A percentile compares a stretch with the other conserved stretches of the same genome.
phyloP scores from a whole-genome alignment of 2,888 invertebrate species.

The Omphaloscelis lunosa region DNA sequence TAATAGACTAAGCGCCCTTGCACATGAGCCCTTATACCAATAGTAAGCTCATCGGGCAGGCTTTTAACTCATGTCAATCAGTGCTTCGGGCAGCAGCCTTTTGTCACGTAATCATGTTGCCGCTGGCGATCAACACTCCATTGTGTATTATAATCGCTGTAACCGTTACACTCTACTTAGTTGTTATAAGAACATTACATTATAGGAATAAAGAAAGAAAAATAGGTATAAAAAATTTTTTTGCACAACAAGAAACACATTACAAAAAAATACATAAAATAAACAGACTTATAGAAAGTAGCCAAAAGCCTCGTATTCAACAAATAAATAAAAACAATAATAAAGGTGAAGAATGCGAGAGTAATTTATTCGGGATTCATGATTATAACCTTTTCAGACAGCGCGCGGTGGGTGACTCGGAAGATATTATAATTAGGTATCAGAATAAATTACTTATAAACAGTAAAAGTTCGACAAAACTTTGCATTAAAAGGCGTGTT shows the following conservation, averaged over 20 bases:
- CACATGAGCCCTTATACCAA: neutral
- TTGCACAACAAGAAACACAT: too few species aligned
- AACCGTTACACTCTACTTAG: constrained; percentile 9
- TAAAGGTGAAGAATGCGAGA: neutral
- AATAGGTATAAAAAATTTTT: too few species aligned
- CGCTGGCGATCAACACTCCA: constrained; percentile 16
- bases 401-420: neutral
- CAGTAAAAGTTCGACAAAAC: neutral
- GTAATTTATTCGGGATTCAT: neutral
- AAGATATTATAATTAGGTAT: neutral
- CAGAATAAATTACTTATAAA: neutral
- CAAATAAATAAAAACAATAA: neutral
- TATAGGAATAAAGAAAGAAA: neutral
- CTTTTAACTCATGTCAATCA: constrained; percentile 27
- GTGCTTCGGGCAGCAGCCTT: constrained; percentile 7
- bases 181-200: constrained; percentile 4
- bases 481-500: neutral
- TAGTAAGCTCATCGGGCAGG: constrained; percentile 18
- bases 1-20: neutral
- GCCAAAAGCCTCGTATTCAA: neutral
- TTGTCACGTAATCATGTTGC: constrained; percentile 40
- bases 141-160: constrained; percentile 14
- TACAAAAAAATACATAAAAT: too few species aligned
- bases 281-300: too few species aligned
- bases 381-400: too few species aligned